Evolutionary conservation across 2,888 invertebrate species (phyloP).

Genomic region (Eupithecia exiguata): DNA sequence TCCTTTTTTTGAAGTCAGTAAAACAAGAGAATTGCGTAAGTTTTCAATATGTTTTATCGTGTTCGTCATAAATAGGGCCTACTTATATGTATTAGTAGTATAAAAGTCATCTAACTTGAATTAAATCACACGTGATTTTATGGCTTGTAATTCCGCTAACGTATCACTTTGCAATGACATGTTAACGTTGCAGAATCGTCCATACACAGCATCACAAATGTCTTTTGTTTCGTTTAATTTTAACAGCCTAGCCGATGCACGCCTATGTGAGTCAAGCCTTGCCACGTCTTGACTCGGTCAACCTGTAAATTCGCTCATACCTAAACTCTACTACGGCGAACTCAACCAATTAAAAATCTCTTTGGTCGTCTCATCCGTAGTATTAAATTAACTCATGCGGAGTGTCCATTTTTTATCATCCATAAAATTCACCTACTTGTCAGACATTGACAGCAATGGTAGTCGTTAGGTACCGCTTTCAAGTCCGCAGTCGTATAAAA

Average conservation of each 20-base stretch:
- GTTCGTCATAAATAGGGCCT: no score
- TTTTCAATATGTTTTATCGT: no score
- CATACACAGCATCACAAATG: no score
- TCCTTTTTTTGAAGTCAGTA: no score
- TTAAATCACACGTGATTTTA: no score
- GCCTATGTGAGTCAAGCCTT: not conserved
- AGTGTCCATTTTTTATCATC: constrained; percentile 7
- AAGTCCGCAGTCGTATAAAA: constrained; percentile 29
- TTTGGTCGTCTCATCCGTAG: not conserved
- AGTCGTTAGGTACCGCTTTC: constrained; percentile 10
- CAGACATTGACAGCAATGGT: constrained; percentile 15
- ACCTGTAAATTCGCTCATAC: not conserved
- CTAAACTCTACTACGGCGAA: not conserved
- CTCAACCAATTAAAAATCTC: not conserved
- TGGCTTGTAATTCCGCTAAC: no score
- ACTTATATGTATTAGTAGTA: no score
- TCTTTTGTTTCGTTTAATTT: not conserved
- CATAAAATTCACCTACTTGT: constrained; percentile 27
- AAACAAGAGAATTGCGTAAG: no score
- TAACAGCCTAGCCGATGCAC: not conserved
- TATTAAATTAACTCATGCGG: not conserved
- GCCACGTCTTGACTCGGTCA: not conserved
- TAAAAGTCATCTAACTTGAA: no score
- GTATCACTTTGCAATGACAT: no score
- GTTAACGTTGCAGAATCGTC: no score